phyloP scores from a whole-genome alignment of 2,113 vertebrate genomes.

The Sorex araneus region DNA sequence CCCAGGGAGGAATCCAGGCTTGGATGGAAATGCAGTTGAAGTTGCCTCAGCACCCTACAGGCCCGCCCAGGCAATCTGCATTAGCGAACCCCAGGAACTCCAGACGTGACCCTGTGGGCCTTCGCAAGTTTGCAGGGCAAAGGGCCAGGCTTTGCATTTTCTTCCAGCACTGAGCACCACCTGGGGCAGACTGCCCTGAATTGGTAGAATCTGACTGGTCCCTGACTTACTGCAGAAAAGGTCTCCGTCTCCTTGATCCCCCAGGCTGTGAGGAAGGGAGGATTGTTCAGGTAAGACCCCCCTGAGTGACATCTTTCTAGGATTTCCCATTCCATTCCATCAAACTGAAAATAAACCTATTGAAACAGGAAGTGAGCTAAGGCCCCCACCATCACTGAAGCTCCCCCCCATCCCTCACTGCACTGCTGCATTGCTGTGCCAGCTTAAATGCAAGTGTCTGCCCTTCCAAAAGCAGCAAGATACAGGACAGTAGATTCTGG shows the following conservation, averaged over 20 bases:
- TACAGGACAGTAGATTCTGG: background rate
- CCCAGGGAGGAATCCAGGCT: background rate
- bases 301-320: background rate
- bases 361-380: background rate
- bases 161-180: background rate
- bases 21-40: fast-evolving
- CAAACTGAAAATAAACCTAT: slow-evolving; percentile 49
- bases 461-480: slow-evolving; percentile 35
- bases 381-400: too few species aligned
- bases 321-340: slow-evolving; percentile 50
- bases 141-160: background rate
- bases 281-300: background rate
- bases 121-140: background rate
- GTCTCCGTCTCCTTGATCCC: background rate
- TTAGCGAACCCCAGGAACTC: background rate
- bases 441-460: background rate
- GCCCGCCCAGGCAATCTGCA: background rate
- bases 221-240: background rate
- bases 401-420: too few species aligned
- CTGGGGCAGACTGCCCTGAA: too few species aligned
- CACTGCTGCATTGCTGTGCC: too few species aligned
- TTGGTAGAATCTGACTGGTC: slow-evolving; percentile 28
- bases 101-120: background rate
- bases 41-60: background rate
- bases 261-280: background rate